A percentile compares a stretch with the other conserved stretches of the same genome.
Conservation (phyloP, 2,113 vertebrate species). For the Rhinopomastus cyanomelas region DNA sequence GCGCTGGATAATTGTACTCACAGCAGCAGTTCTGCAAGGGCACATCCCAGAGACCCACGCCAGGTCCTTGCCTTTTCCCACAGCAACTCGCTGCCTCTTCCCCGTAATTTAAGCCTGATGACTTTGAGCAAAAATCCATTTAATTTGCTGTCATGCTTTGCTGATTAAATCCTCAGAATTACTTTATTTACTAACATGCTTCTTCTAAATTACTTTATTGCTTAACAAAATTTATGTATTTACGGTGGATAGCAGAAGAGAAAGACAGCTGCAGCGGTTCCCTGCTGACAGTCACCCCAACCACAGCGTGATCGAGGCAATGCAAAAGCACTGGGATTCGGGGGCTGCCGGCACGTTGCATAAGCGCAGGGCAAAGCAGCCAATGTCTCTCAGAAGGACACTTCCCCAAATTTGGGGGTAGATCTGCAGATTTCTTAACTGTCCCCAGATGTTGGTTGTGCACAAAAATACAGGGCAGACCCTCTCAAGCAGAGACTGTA, state of each 20-base stretch:
- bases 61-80: background rate
- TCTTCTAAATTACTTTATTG: constrained; percentile 42
- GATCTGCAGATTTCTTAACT: background rate
- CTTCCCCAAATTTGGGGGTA: background rate
- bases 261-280: background rate
- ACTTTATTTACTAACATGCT: constrained; percentile 39
- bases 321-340: background rate
- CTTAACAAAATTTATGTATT: constrained; percentile 14
- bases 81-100: background rate
- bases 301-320: background rate
- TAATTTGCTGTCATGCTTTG: constrained; percentile 5
- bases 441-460: constrained; percentile 3
- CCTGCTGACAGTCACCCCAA: background rate
- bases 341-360: background rate
- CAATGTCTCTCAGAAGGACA: background rate
- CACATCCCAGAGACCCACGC: background rate
- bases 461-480: background rate
- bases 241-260: background rate
- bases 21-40: background rate
- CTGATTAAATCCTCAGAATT: constrained; percentile 8
- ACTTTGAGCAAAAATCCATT: background rate
- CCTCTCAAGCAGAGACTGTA: background rate
- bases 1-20: accelerated
- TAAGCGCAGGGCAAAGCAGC: background rate
- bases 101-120: background rate